Conservation (phyloP, 1,140 invertebrate genomes). For the Trachymyrmex septentrionalis region DNA sequence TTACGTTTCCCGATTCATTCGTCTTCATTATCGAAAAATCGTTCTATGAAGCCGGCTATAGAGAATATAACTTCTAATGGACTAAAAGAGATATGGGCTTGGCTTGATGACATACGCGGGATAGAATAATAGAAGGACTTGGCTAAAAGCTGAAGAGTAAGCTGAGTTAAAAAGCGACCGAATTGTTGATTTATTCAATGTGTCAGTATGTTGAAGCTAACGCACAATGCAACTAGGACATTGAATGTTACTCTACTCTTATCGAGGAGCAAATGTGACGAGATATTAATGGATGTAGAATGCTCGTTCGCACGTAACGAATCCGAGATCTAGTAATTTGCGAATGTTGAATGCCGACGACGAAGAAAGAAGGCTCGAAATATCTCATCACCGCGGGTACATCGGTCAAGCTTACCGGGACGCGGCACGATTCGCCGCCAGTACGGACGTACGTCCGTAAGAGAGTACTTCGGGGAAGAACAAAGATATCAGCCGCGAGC, state of each 20-base stretch:
- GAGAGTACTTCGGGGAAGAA: constrained; percentile 33
- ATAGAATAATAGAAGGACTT: background rate
- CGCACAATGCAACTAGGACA: background rate
- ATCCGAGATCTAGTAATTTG: background rate
- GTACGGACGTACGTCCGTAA: background rate
- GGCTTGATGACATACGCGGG: background rate
- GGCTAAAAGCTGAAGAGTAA: background rate
- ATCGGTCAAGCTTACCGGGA: constrained; percentile 20
- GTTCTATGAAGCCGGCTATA: background rate
- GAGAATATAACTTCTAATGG: background rate
- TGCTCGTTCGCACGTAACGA: background rate
- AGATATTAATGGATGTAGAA: background rate
- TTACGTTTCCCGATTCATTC: constrained; percentile 3
- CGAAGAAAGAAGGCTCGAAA: background rate
- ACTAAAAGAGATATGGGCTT: background rate
- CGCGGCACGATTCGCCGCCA: constrained; percentile 12
- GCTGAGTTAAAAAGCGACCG: background rate
- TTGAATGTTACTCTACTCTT: background rate
- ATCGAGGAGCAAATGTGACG: background rate
- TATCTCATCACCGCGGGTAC: background rate
- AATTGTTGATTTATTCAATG: background rate
- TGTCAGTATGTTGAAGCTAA: background rate
- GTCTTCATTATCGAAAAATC: background rate
- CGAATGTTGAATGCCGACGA: background rate
- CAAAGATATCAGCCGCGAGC: constrained; percentile 29